Conservation (phyloP, 1,140 invertebrate genomes). For the Hylaeus anthracinus region DNA sequence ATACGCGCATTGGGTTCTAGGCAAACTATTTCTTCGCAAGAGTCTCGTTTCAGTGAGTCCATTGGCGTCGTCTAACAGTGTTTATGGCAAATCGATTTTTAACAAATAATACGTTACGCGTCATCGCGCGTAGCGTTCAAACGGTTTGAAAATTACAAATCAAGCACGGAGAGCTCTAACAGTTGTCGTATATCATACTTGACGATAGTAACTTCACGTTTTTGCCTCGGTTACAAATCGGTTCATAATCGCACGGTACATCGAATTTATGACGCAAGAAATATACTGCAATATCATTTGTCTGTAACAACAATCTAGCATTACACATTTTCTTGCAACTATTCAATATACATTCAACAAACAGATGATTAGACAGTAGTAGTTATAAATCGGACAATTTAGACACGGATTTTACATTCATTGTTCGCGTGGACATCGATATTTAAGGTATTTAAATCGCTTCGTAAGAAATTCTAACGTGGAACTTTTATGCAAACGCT, state of each 20-base stretch:
- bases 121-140: constrained; percentile 48
- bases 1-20: constrained; percentile 18
- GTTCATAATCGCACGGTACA: constrained; percentile 38
- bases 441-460: constrained; percentile 1
- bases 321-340: constrained; percentile 36
- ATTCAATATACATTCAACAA: constrained; percentile 55
- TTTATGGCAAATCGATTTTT: constrained; percentile 28
- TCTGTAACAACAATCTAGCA: constrained; percentile 33
- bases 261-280: constrained; percentile 29
- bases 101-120: constrained; percentile 4
- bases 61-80: neutral
- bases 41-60: neutral
- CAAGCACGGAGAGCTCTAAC: constrained; percentile 29
- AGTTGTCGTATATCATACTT: constrained; percentile 48
- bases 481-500: constrained; percentile 4
- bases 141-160: constrained; percentile 38
- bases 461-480: constrained; percentile 8
- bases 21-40: constrained; percentile 1
- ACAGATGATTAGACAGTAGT: constrained; percentile 51
- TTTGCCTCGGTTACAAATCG: constrained; percentile 10
- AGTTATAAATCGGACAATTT: constrained; percentile 48
- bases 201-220: constrained; percentile 37
- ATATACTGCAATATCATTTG: constrained; percentile 20
- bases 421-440: constrained; percentile 13
- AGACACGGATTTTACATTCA: constrained; percentile 19